Evolutionary conservation across 2,888 invertebrate genomes (phyloP), one percentile per base, ranked within the genome.

Genomic region (Hirtodrosophila confusa): DNA sequence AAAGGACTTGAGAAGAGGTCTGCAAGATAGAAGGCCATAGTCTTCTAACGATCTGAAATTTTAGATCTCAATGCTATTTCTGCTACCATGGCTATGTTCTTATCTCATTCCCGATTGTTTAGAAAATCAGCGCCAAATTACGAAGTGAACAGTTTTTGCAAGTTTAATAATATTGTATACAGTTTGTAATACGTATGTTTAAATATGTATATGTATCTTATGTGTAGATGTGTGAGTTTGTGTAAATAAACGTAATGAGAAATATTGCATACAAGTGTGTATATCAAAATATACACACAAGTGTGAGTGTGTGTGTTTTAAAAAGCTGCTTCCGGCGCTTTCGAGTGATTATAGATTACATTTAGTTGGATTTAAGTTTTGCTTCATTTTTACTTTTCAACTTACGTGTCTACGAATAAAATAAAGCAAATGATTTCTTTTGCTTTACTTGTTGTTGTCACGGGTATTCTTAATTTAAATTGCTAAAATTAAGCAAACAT

Each of bases 401-500:
- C 61, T 66, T 65, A 71, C 17, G 24, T 40, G 11, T 33, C 69
- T 64, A 69, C 3, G 64, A 71, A 49, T 68, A 51, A 57, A 51
- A 51, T 72, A 60, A 78, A 57, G 54, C 49, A 67, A 67, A 45
- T 67, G 6, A 31, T 63, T 63, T 36, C 12, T 51, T 60, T 51
- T 37, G 27, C 65, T 54, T 3, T 43, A 5, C 27, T 8, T 31
- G 3, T 31, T 31, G 31, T 31, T 31, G 9, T 31, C 9, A 31
- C 36, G 8, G 6, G 48, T 47, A 39, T 17, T 40, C 51, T 45
- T 49, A 65, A 64, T 53, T 35, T 39, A 62, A 63, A 73, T 47
- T 73, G 80, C 74, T 78, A 78, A 64, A 80, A 78, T 77, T 80
- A 78, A 73, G 77, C 73, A 80, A 78, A 78, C 77, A 80, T 80